A percentile compares a stretch with the other conserved stretches of the same genome.
Conservation (phyloP, 2,113 vertebrate species). For the human region DNA sequence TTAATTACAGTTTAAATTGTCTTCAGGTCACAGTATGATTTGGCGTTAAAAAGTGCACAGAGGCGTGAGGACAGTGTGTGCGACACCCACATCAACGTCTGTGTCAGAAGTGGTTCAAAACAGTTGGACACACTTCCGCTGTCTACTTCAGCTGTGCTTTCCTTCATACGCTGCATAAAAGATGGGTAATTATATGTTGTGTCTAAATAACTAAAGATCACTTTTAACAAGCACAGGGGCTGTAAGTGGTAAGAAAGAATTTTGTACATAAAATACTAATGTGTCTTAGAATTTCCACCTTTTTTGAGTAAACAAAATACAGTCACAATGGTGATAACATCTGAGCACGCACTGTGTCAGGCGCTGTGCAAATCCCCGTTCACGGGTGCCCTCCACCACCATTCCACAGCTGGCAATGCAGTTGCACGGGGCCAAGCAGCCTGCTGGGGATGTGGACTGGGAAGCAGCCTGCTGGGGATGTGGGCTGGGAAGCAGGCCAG, state of each 20-base stretch:
- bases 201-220: background rate
- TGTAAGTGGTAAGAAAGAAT: background rate
- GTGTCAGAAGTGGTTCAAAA: background rate
- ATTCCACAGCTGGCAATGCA: background rate
- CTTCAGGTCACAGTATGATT: background rate
- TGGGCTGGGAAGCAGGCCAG: background rate
- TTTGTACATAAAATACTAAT: background rate
- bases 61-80: background rate
- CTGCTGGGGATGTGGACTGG: background rate
- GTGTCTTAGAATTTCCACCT: background rate
- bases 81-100: background rate
- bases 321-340: accelerated
- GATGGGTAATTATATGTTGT: background rate
- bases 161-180: background rate
- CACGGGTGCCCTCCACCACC: background rate
- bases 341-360: background rate
- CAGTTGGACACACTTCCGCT: background rate
- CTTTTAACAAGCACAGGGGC: background rate
- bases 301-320: background rate
- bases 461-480: background rate
- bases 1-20: background rate
- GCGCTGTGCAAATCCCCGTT: too few species aligned
- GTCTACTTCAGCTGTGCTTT: background rate
- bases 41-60: background rate
- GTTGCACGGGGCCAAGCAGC: background rate